phyloP scores from a whole-genome alignment of 2,888 invertebrate species.

The Noctua comes region DNA sequence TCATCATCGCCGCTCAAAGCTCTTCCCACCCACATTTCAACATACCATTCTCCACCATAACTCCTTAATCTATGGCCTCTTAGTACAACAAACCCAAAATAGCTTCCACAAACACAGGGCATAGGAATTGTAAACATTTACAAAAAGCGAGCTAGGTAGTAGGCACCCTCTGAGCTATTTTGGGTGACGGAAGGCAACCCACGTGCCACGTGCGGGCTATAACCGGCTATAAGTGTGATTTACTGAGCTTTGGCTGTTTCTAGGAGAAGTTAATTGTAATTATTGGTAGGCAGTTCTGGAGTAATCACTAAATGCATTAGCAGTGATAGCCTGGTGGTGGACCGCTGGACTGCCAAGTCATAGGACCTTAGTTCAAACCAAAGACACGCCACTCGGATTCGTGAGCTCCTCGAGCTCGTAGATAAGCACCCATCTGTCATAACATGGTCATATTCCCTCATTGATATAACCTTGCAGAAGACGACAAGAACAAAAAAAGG shows the following conservation, averaged over 20 bases:
- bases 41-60: constrained; percentile 30
- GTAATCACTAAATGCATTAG: neutral
- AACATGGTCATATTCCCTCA: neutral
- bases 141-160: constrained; percentile 71
- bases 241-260: constrained; percentile 40
- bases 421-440: too few species aligned
- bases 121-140: constrained; percentile 75
- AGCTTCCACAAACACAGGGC: constrained; percentile 60
- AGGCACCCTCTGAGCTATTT: constrained; percentile 73
- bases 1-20: neutral
- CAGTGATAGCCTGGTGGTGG: too few species aligned
- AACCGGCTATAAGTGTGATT: constrained; percentile 46
- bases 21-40: neutral
- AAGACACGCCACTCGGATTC: too few species aligned
- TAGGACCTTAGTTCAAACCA: too few species aligned
- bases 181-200: constrained; percentile 73
- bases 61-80: constrained; percentile 47
- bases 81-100: constrained; percentile 67
- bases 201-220: constrained; percentile 45
- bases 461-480: neutral
- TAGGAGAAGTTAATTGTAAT: constrained; percentile 6
- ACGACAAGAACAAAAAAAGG: neutral
- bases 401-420: too few species aligned
- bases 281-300: constrained; percentile 6
- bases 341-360: too few species aligned